Conservation (phyloP, 2,888 invertebrate genomes). For the Mesopsocus fuscifrons region DNA sequence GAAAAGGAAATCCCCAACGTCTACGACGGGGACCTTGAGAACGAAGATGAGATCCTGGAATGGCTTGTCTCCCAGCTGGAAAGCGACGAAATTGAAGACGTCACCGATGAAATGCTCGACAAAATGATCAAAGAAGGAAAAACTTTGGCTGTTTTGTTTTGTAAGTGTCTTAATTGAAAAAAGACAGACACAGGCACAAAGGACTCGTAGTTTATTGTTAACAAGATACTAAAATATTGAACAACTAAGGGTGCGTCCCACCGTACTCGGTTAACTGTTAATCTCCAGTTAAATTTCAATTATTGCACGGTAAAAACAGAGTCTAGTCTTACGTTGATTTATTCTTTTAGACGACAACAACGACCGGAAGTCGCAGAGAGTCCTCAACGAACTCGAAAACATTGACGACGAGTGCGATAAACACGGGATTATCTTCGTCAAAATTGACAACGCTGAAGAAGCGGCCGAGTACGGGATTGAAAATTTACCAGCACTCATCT, state of each 20-base stretch:
- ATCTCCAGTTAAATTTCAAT: too few relatives aligned
- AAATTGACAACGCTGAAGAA: constrained; percentile 79
- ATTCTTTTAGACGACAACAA: constrained; percentile 59
- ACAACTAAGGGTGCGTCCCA: too few relatives aligned
- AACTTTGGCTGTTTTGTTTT: constrained; percentile 76
- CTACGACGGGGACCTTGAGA: constrained; percentile 75
- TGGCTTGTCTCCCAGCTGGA: constrained; percentile 77
- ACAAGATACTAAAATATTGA: constrained; percentile 10
- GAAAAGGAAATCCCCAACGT: constrained; percentile 85
- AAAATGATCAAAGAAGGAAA: constrained; percentile 75
- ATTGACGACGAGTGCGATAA: constrained; percentile 86
- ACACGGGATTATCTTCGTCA: constrained; percentile 76
- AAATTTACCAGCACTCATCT: constrained; percentile 66
- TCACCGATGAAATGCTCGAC: constrained; percentile 86
- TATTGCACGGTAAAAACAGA: too few relatives aligned
- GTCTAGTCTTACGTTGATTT: not conserved
- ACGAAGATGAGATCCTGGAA: constrained; percentile 73
- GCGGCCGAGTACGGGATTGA: constrained; percentile 82
- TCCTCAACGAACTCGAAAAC: constrained; percentile 74
- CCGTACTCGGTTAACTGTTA: too few relatives aligned
- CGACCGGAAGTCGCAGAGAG: constrained; percentile 68
- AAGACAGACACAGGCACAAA: too few relatives aligned
- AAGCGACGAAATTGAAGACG: constrained; percentile 86
- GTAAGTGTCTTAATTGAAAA: constrained; percentile 33
- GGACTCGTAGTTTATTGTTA: too few relatives aligned